Evolutionary conservation across 2,888 invertebrate species (phyloP), one percentile per base, ranked within the genome.

Genomic region (Antitype chi): DNA sequence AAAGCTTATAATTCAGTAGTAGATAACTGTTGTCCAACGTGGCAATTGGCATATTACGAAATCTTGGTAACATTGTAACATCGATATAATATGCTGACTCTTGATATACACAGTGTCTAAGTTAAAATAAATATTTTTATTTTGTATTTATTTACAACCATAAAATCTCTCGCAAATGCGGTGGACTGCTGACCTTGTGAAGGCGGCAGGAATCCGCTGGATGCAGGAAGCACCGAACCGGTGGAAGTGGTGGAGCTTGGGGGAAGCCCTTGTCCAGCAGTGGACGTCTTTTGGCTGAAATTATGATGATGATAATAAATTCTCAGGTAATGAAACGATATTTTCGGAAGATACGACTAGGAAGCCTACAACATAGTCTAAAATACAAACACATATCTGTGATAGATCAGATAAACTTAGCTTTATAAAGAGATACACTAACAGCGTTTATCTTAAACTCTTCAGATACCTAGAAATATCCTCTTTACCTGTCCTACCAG

Each of bases 391-490:
- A 49, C 13, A 47, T 11, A 17, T 47, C n/a, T 25, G 28, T 43
- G 15, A 53, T 25, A 9, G 20, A 47, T 47, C 28, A 23, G 28
- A 72, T 60, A 66, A 49, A 49, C 32, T 23, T 7, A 23, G 0
- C 8, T 2, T 43, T 20, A 66, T 63, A 68, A 32, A 38, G 9
- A 63, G 15, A 55, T 20, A n/a, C 3, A n/a, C 15, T 59, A 17
- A 0, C 20, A 32, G 32, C 71, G 73, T 67, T 57, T 79, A 67
- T 67, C n/a, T 53, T 17, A 55, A 74, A n/a, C 17, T 6, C 47
- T 75, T 43, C 52, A 55, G 53, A 49, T 11, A 68, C 69, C 59
- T 57, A 32, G 38, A 64, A 49, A 73, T 70, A 78, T 23, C 59
- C 60, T 59, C n/a, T 6, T 28, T 43, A 60, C 60, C 53, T 15